These are phyloP conservation scores for Choreutis nemorana DNA, from an alignment of 2,888 invertebrate species.

Conservation along the genomic window DNA sequence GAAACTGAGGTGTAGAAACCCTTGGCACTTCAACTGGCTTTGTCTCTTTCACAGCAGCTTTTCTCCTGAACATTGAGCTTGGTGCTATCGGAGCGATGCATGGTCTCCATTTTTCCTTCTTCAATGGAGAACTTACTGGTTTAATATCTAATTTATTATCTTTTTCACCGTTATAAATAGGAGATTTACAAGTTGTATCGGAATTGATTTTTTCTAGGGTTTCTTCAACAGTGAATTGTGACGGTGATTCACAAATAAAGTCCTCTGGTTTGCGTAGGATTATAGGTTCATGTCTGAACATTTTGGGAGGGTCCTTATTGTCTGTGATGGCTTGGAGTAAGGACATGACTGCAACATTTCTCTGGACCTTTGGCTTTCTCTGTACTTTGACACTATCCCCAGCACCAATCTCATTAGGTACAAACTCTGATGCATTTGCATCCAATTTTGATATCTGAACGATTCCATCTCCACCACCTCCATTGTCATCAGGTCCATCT, in stretches of 20 bases:
- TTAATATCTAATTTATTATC: conserved; percentile 5
- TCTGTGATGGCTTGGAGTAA: conserved; percentile 16
- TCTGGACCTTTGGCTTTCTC: conserved; percentile 14
- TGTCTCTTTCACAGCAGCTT: neutral
- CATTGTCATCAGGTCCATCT: conserved; percentile 7
- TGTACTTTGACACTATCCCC: conserved; percentile 4
- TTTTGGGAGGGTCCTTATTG: conserved; percentile 3
- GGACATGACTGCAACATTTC: conserved; percentile 30
- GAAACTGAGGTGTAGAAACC: too few relatives aligned
- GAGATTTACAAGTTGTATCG: too few relatives aligned
- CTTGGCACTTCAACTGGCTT: neutral
- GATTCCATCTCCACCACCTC: conserved; percentile 11
- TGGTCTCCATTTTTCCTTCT: conserved; percentile 14
- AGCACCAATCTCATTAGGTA: neutral
- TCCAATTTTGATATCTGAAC: conserved; percentile 11
- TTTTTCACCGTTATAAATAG: too few relatives aligned
- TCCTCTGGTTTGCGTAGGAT: conserved; percentile 21
- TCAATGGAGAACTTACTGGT: conserved; percentile 15
- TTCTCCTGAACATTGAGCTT: too few relatives aligned
- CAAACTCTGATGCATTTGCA: conserved; percentile 5
- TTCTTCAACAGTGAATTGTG: conserved; percentile 4
- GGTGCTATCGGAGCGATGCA: too few relatives aligned
- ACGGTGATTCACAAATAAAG: conserved; percentile 11
- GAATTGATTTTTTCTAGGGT: conserved; percentile 18
- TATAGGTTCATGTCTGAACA: conserved; percentile 6